phyloP scores from a whole-genome alignment of 2,797 vertebrate species.

The Amblyopsis hoosieri region DNA sequence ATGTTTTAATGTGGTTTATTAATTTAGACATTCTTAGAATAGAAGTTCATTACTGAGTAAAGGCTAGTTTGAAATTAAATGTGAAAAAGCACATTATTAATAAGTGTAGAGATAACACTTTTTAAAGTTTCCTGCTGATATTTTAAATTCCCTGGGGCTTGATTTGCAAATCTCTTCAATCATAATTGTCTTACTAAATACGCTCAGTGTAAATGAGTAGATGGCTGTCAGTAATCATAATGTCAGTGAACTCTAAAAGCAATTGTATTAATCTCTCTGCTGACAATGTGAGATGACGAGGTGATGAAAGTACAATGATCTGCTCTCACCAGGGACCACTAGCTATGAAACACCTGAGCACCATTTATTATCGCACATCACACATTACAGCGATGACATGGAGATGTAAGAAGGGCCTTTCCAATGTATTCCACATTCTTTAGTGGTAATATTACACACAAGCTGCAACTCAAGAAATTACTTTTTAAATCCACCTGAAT shows the following conservation, averaged over 20 bases:
- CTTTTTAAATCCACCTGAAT: no score
- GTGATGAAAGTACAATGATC: constrained; percentile 48
- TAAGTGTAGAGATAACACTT: constrained; percentile 1
- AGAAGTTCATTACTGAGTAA: neutral
- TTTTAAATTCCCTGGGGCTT: constrained; percentile 18
- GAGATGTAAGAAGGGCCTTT: neutral
- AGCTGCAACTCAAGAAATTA: no score
- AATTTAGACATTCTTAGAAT: neutral
- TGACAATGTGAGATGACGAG: constrained; percentile 48
- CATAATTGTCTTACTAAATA: constrained; percentile 40
- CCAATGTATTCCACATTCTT: neutral
- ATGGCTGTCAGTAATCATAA: constrained; percentile 40
- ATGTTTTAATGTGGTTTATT: no score
- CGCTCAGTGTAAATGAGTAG: neutral
- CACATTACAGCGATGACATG: constrained; percentile 10
- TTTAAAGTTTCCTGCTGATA: constrained; percentile 9
- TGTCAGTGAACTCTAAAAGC: constrained; percentile 14
- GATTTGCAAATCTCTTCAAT: constrained; percentile 16
- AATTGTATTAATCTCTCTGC: constrained; percentile 49
- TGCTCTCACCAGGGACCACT: constrained; percentile 45
- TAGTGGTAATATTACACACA: neutral
- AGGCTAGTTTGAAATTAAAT: constrained; percentile 10
- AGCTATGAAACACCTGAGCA: constrained; percentile 41
- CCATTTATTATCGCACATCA: constrained; percentile 28
- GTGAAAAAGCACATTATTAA: neutral